Conservation (phyloP, 2,888 invertebrate species). For the Mythimna albipuncta region DNA sequence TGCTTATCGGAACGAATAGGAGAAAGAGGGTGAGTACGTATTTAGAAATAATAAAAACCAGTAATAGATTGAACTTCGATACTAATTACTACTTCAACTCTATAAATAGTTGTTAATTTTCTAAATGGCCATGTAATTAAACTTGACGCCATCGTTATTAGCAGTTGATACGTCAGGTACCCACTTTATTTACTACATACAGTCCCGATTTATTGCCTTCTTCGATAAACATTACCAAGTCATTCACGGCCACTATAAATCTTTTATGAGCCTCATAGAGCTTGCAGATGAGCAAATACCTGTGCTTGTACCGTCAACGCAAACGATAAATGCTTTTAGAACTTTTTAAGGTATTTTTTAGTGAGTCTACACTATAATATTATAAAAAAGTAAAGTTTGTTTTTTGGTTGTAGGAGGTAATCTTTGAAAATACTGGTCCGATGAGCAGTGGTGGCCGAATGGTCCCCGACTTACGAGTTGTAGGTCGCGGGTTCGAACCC, state of each 20-base stretch:
- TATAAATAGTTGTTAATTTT: neutral
- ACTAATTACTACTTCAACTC: neutral
- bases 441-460: too few relatives aligned
- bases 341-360: neutral
- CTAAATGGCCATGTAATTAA: conserved; percentile 20
- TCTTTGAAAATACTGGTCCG: too few relatives aligned
- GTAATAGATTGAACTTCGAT: neutral
- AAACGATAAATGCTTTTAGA: neutral
- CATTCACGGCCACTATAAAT: conserved; percentile 48
- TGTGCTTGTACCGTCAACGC: neutral
- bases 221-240: conserved; percentile 53
- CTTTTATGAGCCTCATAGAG: conserved; percentile 47
- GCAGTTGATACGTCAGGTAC: conserved; percentile 22
- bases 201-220: conserved; percentile 44
- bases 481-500: too few relatives aligned
- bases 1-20: neutral
- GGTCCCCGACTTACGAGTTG: too few relatives aligned
- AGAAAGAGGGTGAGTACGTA: neutral
- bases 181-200: conserved; percentile 3
- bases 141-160: conserved; percentile 21
- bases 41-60: neutral
- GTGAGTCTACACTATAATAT: too few relatives aligned
- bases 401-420: too few relatives aligned
- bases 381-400: too few relatives aligned
- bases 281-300: conserved; percentile 15